These are phyloP conservation scores for Ochropacha duplaris DNA, from an alignment of 2,888 invertebrate genomes.

Conservation along the genomic window DNA sequence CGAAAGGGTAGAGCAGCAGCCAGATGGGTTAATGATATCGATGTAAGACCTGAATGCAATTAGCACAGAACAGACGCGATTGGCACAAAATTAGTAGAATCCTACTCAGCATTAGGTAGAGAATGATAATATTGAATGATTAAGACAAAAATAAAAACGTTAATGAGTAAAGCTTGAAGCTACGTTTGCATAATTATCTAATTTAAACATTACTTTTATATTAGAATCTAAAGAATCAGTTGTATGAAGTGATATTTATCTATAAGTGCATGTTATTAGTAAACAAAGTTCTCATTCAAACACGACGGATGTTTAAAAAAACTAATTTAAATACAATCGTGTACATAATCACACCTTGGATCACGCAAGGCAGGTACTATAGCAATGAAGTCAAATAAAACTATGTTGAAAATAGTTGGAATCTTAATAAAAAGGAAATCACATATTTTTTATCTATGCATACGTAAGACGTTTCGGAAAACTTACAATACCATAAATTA, in stretches of 20 bases:
- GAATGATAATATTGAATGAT: too few species aligned
- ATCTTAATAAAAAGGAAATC: not conserved
- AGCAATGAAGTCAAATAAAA: not conserved
- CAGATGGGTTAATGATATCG: too few species aligned
- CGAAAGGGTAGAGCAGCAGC: too few species aligned
- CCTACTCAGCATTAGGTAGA: too few species aligned
- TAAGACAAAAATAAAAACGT: not conserved
- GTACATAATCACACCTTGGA: conserved; percentile 13
- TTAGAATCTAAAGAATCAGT: not conserved
- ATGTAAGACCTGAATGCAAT: too few species aligned
- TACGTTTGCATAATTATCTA: not conserved
- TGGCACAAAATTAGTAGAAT: too few species aligned
- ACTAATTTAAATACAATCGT: conserved; percentile 42
- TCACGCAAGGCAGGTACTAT: not conserved
- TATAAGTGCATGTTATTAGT: conserved; percentile 6
- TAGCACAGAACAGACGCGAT: too few species aligned
- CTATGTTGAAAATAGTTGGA: not conserved
- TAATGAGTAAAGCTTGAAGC: not conserved
- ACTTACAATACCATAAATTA: too few species aligned
- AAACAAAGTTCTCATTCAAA: conserved; percentile 11
- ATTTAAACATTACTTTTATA: too few species aligned
- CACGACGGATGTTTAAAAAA: conserved; percentile 34
- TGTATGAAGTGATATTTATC: not conserved
- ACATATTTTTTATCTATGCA: not conserved
- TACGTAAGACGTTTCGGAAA: not conserved